Conservation (phyloP, 2,113 vertebrate species). For the Myotis lucifugus region DNA sequence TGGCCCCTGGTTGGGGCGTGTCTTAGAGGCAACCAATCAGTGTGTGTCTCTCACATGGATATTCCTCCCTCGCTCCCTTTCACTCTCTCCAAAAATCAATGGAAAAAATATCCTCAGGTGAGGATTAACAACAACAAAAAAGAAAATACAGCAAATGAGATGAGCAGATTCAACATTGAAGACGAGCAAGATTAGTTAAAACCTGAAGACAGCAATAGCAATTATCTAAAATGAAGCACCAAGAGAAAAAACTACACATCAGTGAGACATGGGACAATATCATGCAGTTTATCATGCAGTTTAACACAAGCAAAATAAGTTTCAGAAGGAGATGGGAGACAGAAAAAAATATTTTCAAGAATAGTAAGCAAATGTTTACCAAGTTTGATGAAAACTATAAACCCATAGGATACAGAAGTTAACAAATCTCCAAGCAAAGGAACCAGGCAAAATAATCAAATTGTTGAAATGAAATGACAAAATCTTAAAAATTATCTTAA, state of each 20-base stretch:
- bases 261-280: not conserved
- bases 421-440: not conserved
- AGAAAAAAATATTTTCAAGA: conserved; percentile 43
- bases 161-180: not conserved
- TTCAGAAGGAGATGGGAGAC: not conserved
- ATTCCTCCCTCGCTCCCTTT: no score
- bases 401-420: not conserved
- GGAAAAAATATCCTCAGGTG: no score
- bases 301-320: not conserved
- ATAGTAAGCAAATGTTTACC: not conserved
- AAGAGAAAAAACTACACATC: not conserved
- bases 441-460: not conserved
- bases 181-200: not conserved
- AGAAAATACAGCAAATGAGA: conserved; percentile 16
- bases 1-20: no score
- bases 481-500: not conserved
- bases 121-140: no score
- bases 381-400: not conserved
- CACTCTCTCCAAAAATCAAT: no score
- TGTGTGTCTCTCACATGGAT: no score
- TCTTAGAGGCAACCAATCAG: no score
- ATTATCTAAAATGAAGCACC: not conserved
- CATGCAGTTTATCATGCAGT: not conserved
- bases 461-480: not conserved
- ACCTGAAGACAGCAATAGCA: not conserved